Base-by-base conservation (phyloP, 2,888 invertebrate species). In the Limnephilus marmoratus region DNA sequence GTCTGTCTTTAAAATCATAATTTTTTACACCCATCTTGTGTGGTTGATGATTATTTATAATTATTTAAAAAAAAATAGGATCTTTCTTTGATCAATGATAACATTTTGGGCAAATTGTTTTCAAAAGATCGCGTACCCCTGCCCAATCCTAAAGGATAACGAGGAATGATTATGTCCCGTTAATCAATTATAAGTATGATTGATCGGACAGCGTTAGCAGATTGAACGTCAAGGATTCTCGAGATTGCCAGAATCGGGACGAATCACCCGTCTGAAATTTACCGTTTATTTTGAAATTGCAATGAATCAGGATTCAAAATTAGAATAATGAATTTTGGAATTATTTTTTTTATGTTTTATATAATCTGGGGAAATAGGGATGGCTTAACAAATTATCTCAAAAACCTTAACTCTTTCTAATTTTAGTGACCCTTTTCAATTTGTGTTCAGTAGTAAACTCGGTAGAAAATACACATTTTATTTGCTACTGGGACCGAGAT, bases 111-210 rank as follows among this genome's bases (percentile, higher is more conserved):
- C n/a, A 24, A 18, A 18, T 7, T 68, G 15, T 18, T 5, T 53
- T 18, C 7, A n/a, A 68, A 68, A 68, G 68, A 68, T 68, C 7
- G 68, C 24, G 4, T 68, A 68, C 24, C 24, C 68, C 68, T 68
- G 68, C n/a, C 68, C n/a, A 24, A 68, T 68, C 68, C 37, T 68
- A 85, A 85, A 68, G 81, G 49, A 34, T 92, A 92, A 92, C 87
- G 92, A 37, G 37, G 81, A 90, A 41, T 31, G 86, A 90, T 90
- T 92, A 90, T 92, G 90, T 81, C 92, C 87, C 92, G 92, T 92
- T 92, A 90, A 92, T 90, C 92, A 92, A 92, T 92, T 90, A 90
- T 90, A 86, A 92, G 92, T 92, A 92, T 92, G 92, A 92, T 92
- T 87, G 92, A 92, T 92, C 88, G 81, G 41, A 49, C 68, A n/a